phyloP scores from a whole-genome alignment of 2,113 vertebrate genomes.

The Pedionomus torquatus region DNA sequence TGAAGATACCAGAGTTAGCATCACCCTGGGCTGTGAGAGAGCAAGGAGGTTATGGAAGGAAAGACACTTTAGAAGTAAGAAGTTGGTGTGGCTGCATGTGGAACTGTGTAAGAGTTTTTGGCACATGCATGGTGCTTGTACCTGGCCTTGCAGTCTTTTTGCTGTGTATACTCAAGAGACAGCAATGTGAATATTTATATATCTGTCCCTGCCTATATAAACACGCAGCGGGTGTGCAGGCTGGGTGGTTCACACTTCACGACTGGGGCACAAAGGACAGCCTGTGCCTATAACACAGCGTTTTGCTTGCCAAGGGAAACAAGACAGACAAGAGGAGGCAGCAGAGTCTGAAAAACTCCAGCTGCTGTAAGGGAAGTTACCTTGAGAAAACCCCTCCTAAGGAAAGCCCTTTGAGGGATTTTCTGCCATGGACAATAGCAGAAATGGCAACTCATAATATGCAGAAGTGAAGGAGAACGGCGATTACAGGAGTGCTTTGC shows the following conservation, averaged over 20 bases:
- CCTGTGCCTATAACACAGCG: not conserved
- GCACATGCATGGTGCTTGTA: not conserved
- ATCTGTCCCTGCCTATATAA: not conserved
- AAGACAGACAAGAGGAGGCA: not conserved
- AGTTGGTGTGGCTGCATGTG: not conserved
- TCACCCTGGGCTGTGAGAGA: not conserved
- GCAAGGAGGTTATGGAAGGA: not conserved
- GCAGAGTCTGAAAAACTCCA: not conserved
- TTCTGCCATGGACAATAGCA: not conserved
- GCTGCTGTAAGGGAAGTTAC: not conserved
- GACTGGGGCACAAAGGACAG: not conserved
- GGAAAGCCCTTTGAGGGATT: not conserved
- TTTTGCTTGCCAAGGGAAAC: not conserved
- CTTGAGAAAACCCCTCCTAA: not conserved
- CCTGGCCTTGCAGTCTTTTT: not conserved
- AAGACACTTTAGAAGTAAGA: not conserved
- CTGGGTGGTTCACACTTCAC: rapidly evolving
- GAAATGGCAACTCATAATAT: not conserved
- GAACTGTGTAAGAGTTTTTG: not conserved
- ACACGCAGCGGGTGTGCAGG: too few species aligned
- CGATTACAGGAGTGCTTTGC: not conserved
- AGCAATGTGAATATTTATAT: not conserved
- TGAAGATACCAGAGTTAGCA: not conserved
- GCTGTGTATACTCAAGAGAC: not conserved
- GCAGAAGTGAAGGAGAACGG: not conserved